A percentile compares a stretch with the other conserved stretches of the same genome.
Evolutionary conservation across 2,113 vertebrate species (phyloP).

Genomic region (Petrocephalus microphthalmus): DNA sequence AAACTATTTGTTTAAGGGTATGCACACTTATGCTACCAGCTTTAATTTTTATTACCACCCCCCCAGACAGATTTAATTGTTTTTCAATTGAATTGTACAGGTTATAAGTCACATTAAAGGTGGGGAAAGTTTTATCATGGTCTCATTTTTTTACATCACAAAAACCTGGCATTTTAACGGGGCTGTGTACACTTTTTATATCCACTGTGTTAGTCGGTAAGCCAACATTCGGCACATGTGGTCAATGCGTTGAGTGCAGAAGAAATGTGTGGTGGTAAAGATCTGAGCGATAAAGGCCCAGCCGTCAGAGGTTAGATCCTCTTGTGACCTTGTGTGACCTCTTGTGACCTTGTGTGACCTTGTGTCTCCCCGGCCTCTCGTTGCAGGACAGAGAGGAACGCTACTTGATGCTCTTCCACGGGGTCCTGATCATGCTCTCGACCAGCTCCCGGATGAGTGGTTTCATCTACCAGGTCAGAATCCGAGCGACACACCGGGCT

Average conservation of each 20-base stretch:
- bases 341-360: background rate
- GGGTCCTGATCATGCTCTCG: constrained; percentile 83
- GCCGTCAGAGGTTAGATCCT: background rate
- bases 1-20: too few species aligned
- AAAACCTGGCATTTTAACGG: too few species aligned
- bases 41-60: too few species aligned
- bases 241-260: too few species aligned
- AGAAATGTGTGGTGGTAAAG: background rate
- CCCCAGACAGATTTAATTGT: too few species aligned
- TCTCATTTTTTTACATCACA: too few species aligned
- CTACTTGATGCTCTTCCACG: constrained; percentile 88
- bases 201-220: background rate
- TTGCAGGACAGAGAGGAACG: constrained; percentile 84
- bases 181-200: too few species aligned
- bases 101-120: too few species aligned
- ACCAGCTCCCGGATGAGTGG: constrained; percentile 94
- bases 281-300: background rate
- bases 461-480: constrained; percentile 90
- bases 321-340: too few species aligned
- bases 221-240: background rate
- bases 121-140: too few species aligned
- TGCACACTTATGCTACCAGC: too few species aligned
- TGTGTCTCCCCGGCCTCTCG: background rate
- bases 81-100: too few species aligned
- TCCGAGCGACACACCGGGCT: background rate